phyloP scores from a whole-genome alignment of 2,888 invertebrate species.

The Pachliopta kotzebuea region DNA sequence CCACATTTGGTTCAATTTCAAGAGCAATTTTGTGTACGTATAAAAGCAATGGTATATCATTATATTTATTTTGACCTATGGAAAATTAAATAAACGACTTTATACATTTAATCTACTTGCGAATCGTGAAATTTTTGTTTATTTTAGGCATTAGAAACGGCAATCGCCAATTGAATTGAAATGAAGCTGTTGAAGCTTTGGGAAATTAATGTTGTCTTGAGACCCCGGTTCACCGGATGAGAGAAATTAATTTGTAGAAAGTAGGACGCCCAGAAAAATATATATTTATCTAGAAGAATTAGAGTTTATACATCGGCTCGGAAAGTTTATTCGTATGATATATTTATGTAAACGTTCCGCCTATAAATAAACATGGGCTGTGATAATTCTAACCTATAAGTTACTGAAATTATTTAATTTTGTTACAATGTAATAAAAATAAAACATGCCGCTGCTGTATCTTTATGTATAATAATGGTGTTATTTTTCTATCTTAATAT shows the following conservation, averaged over 20 bases:
- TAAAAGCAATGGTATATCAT: not conserved
- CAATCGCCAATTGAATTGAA: conserved; percentile 30
- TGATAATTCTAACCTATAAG: not conserved
- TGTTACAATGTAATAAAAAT: not conserved
- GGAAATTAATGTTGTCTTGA: conserved; percentile 30
- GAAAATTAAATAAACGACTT: not conserved
- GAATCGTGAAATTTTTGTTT: conserved; percentile 21
- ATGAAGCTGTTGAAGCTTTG: conserved; percentile 28
- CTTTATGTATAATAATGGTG: too few species aligned
- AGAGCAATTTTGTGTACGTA: too few species aligned
- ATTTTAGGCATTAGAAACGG: conserved; percentile 27
- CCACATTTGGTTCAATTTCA: too few species aligned
- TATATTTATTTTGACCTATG: not conserved
- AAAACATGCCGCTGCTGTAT: too few species aligned
- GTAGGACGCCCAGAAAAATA: conserved; percentile 20
- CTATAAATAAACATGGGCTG: not conserved
- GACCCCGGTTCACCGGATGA: conserved; percentile 24
- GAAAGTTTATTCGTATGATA: conserved; percentile 10
- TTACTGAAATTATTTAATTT: too few species aligned
- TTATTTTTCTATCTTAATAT: too few species aligned
- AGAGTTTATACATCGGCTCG: conserved; percentile 2
- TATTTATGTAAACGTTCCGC: not conserved
- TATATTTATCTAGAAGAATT: conserved; percentile 22
- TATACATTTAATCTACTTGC: not conserved
- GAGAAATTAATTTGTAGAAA: conserved; percentile 29